phyloP scores from a whole-genome alignment of 2,888 invertebrate species.

The Timandra comae region DNA sequence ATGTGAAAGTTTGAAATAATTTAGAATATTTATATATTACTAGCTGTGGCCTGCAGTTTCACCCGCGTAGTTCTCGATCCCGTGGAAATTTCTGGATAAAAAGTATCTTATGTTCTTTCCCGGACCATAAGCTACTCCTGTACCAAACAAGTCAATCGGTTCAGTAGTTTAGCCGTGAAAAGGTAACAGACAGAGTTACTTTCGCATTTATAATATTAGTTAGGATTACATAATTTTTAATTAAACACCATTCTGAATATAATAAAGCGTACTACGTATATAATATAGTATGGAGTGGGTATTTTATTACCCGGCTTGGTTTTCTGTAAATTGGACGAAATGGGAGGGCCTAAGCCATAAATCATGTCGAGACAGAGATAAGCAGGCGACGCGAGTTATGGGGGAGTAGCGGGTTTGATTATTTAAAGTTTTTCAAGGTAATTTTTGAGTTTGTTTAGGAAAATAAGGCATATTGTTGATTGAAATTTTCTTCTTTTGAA shows the following conservation, averaged over 20 bases:
- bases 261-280: not conserved
- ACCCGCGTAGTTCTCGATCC: too few relatives aligned
- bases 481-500: not conserved
- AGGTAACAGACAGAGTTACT: too few relatives aligned
- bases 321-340: conserved; percentile 62
- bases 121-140: too few relatives aligned
- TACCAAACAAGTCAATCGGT: too few relatives aligned
- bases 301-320: conserved; percentile 53
- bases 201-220: not conserved
- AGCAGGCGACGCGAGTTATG: conserved; percentile 12
- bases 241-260: not conserved
- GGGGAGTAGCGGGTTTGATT: conserved; percentile 13
- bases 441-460: not conserved
- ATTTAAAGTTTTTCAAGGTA: not conserved
- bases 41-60: too few relatives aligned
- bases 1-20: too few relatives aligned
- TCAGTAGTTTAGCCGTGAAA: too few relatives aligned
- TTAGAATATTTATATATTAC: too few relatives aligned
- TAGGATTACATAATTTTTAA: not conserved
- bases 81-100: too few relatives aligned
- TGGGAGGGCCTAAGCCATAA: conserved; percentile 48
- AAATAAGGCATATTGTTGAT: not conserved
- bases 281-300: conserved; percentile 23
- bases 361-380: conserved; percentile 47
- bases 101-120: too few relatives aligned